Conservation (phyloP, 2,797 vertebrate species). For the Sebastes trivittatus region DNA sequence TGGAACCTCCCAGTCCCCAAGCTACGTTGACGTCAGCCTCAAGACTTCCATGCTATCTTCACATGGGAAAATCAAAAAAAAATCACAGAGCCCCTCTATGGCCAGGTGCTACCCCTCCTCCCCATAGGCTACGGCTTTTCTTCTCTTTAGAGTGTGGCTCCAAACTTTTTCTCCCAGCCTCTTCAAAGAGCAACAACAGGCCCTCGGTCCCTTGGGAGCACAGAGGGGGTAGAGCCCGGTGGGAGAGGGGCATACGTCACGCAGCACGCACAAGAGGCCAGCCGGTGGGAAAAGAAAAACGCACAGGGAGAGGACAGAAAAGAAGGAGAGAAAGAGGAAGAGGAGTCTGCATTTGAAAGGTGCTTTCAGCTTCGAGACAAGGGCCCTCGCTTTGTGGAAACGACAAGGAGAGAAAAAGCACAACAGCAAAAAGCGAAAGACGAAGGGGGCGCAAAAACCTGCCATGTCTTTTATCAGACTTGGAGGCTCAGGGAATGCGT, state of each 20-base stretch:
- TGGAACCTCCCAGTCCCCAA: slow-evolving; percentile 61
- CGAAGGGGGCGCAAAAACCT: slow-evolving; percentile 51
- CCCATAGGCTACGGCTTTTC: slow-evolving; percentile 78
- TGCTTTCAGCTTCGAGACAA: slow-evolving; percentile 74
- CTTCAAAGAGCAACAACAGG: slow-evolving; percentile 84
- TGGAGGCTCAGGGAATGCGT: slow-evolving; percentile 58
- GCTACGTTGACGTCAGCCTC: slow-evolving; percentile 56
- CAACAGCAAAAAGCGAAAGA: slow-evolving; percentile 52
- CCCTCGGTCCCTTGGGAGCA: slow-evolving; percentile 75
- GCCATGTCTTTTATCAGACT: slow-evolving; percentile 70
- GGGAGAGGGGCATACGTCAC: slow-evolving; percentile 76
- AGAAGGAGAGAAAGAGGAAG: slow-evolving; percentile 71
- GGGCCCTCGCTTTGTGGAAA: slow-evolving; percentile 67
- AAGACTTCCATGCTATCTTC: slow-evolving; percentile 62
- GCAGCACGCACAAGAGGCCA: slow-evolving; percentile 73
- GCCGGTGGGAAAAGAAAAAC: slow-evolving; percentile 72
- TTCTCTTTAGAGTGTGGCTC: slow-evolving; percentile 80
- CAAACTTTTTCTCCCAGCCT: slow-evolving; percentile 79
- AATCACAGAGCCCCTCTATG: slow-evolving; percentile 66
- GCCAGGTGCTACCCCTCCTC: slow-evolving; percentile 83
- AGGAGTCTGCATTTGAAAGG: slow-evolving; percentile 76
- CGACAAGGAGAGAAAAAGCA: slow-evolving; percentile 65
- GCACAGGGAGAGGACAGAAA: slow-evolving; percentile 62
- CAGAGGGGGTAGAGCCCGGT: slow-evolving; percentile 74
- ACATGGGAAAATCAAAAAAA: slow-evolving; percentile 70